Evolutionary conservation across 2,888 invertebrate species (phyloP), one percentile per base, ranked within the genome.

Genomic region (Lacanobia oleracea): DNA sequence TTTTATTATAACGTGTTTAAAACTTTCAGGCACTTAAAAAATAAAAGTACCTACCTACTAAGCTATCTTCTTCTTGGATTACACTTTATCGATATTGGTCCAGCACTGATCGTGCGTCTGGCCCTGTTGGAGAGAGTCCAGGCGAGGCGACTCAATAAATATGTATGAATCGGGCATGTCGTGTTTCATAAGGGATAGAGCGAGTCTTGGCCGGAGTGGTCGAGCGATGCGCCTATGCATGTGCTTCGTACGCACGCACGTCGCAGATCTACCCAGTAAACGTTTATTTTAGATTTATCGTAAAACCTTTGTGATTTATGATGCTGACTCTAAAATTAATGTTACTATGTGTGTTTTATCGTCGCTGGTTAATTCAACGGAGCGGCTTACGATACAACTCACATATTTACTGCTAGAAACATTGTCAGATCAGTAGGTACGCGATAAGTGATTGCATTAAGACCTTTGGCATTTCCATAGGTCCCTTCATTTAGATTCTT

Each of bases 81-180:
- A 2, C 1, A 51, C 62, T 37, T 53, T n/a, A 53, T 75, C 50
- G 57, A 60, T 16, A 2, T 1, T 67, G 27, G 67, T 72, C 10
- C 77, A 50, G 9, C 84, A 63, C 81, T 75, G 66, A 48, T 10
- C 12, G 45, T 40, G 60, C 63, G 66, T 45, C 75, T 66, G 62
- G 56, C 56, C 56, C 68, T 73, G 63, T 90, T 91, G 91, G 91
- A 90, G 79, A 72, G 74, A 84, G 85, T 89, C 91, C 91, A 91
- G 86, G 80, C 87, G 77, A 77, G 83, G 83, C 85, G 81, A 87
- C 82, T 86, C 89, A 88, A 93, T 93, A 92, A 91, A 93, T 93
- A 93, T 93, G 93, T 91, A 93, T 91, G 90, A 86, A 81, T 86
- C 81, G 87, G 87, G 88, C 87, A 86, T 85, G 87, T 86, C 86